Conservation (phyloP, 2,888 invertebrate species). For the Chelonus formosanus region DNA sequence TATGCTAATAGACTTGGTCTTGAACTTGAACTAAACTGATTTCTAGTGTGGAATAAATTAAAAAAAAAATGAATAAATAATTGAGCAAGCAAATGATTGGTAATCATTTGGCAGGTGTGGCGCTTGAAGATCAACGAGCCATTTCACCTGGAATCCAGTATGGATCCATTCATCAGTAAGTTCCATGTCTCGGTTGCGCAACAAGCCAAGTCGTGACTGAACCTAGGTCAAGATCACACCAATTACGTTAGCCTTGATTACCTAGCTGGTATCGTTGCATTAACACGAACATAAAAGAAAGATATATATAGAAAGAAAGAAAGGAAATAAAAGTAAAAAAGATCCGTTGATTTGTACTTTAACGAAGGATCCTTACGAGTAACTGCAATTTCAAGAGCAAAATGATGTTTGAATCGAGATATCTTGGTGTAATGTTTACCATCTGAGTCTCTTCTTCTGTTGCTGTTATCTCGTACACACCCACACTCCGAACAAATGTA, state of each 20-base stretch:
- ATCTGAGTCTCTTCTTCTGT: not conserved
- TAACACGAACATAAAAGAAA: conserved; percentile 9
- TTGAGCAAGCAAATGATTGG: not conserved
- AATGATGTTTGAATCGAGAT: conserved; percentile 25
- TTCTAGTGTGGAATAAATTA: too few species aligned
- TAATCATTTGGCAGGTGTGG: conserved; percentile 13
- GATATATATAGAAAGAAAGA: conserved; percentile 4
- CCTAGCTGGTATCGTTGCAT: conserved; percentile 28
- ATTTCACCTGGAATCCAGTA: conserved; percentile 18
- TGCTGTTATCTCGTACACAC: conserved; percentile 11
- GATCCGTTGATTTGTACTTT: too few species aligned
- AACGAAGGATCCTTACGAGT: too few species aligned
- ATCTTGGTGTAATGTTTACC: conserved; percentile 15
- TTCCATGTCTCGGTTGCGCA: conserved; percentile 11
- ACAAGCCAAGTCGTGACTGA: conserved; percentile 31
- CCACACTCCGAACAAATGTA: conserved; percentile 2
- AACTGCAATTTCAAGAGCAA: not conserved
- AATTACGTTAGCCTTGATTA: conserved; percentile 43
- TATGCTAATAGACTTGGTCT: too few species aligned
- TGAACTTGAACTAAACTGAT: too few species aligned
- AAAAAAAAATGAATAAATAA: too few species aligned
- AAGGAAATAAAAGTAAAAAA: conserved; percentile 1
- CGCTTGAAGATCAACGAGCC: conserved; percentile 5
- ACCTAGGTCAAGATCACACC: conserved; percentile 33
- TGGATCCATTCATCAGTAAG: conserved; percentile 10